These are phyloP conservation scores for Dromaius novaehollandiae DNA, from an alignment of 2,113 vertebrate genomes.

Conservation along the genomic window DNA sequence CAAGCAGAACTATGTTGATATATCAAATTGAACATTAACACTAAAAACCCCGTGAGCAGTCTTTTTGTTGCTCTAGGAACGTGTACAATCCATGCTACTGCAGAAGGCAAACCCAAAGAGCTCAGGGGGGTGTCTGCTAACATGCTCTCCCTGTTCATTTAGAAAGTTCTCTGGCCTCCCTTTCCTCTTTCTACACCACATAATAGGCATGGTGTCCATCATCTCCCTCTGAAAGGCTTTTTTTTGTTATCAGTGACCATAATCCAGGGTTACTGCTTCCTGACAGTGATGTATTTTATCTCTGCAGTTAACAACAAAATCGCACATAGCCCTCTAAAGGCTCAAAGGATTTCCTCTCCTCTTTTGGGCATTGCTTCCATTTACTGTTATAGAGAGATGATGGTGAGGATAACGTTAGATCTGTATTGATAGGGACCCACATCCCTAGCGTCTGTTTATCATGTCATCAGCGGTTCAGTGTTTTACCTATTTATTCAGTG, in stretches of 20 bases:
- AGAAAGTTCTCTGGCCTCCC: not conserved
- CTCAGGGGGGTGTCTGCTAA: not conserved
- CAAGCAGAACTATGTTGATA: conserved; percentile 66
- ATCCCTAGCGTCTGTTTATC: not conserved
- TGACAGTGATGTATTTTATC: conserved; percentile 59
- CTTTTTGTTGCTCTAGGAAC: conserved; percentile 26
- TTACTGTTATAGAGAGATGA: not conserved
- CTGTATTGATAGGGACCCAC: not conserved
- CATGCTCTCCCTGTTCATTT: not conserved
- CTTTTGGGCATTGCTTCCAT: not conserved
- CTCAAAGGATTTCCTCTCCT: conserved; percentile 31
- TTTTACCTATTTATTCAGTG: conserved; percentile 44
- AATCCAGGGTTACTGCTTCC: not conserved
- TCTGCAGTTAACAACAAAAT: conserved; percentile 57
- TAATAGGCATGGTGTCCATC: conserved; percentile 19
- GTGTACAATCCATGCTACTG: not conserved
- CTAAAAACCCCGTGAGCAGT: conserved; percentile 12
- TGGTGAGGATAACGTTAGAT: conserved; percentile 2
- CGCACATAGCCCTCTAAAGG: conserved; percentile 24
- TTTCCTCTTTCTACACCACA: not conserved
- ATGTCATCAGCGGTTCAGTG: not conserved
- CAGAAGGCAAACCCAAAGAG: conserved; percentile 17
- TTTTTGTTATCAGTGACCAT: conserved; percentile 41
- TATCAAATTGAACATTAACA: conserved; percentile 60
- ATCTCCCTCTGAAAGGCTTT: conserved; percentile 19